phyloP scores from a whole-genome alignment of 2,113 vertebrate species.

The Cheilinus undulatus region DNA sequence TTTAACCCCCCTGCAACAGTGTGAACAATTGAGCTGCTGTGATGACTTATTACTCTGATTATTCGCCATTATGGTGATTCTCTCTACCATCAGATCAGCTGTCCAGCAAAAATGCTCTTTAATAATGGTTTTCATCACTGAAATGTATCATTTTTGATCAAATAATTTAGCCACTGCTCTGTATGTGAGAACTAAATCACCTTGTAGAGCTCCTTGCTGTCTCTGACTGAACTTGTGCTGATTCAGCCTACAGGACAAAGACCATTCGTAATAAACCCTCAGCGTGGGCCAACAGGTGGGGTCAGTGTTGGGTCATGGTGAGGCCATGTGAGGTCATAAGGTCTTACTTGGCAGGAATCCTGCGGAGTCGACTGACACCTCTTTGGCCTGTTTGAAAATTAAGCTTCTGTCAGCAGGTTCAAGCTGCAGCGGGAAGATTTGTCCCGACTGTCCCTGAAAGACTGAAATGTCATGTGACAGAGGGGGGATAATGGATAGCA shows the following conservation, averaged over 20 bases:
- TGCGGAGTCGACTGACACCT: slow-evolving; percentile 10
- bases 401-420: slow-evolving; percentile 43
- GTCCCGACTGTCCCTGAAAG: slow-evolving; percentile 20
- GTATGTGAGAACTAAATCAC: too few species aligned
- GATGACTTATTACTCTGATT: too few species aligned
- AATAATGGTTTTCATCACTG: too few species aligned
- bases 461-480: slow-evolving; percentile 52
- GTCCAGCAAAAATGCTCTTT: too few species aligned
- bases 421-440: slow-evolving; percentile 30
- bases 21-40: background rate
- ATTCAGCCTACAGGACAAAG: slow-evolving; percentile 16
- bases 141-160: too few species aligned
- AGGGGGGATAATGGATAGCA: slow-evolving; percentile 29
- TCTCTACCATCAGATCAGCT: too few species aligned
- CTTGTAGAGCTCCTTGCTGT: too few species aligned
- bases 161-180: too few species aligned
- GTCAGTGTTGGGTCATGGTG: slow-evolving; percentile 1
- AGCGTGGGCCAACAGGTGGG: slow-evolving; percentile 37
- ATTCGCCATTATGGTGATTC: too few species aligned
- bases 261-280: slow-evolving; percentile 24
- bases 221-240: background rate
- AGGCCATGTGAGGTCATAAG: slow-evolving; percentile 2
- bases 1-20: background rate
- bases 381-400: slow-evolving; percentile 35
- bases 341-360: background rate